Conservation (phyloP, 2,797 vertebrate genomes). For the Esox masquinongy region DNA sequence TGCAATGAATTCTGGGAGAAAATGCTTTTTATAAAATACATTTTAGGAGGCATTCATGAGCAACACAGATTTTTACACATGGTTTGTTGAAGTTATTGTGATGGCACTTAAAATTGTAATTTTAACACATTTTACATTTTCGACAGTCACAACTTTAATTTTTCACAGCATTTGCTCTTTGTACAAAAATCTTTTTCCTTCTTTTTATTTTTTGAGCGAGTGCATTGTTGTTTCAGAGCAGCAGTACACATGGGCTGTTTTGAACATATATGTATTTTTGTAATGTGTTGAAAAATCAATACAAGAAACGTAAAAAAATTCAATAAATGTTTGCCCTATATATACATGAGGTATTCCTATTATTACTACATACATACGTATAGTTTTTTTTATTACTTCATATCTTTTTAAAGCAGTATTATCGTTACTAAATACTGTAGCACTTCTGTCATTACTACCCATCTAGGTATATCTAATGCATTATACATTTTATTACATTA, state of each 20-base stretch:
- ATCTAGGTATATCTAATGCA: no score
- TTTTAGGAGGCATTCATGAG: slow-evolving; percentile 54
- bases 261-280: slow-evolving; percentile 80
- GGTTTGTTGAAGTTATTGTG: slow-evolving; percentile 72
- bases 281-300: slow-evolving; percentile 81
- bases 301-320: slow-evolving; percentile 76
- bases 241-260: slow-evolving; percentile 75
- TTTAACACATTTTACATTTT: slow-evolving; percentile 68
- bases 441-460: background rate
- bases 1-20: slow-evolving; percentile 43
- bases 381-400: no score
- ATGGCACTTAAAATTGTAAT: slow-evolving; percentile 72
- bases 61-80: slow-evolving; percentile 49
- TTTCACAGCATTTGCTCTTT: slow-evolving; percentile 73
- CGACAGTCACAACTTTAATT: slow-evolving; percentile 59
- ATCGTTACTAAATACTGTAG: background rate
- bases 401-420: slow-evolving; percentile 5
- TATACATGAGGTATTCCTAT: no score
- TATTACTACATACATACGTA: no score
- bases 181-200: slow-evolving; percentile 59
- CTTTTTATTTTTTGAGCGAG: slow-evolving; percentile 52
- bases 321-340: slow-evolving; percentile 80
- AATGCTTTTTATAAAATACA: slow-evolving; percentile 57
- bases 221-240: slow-evolving; percentile 76
- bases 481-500: no score